Conservation (phyloP, 1,140 invertebrate species). For the Euwallacea similis region DNA sequence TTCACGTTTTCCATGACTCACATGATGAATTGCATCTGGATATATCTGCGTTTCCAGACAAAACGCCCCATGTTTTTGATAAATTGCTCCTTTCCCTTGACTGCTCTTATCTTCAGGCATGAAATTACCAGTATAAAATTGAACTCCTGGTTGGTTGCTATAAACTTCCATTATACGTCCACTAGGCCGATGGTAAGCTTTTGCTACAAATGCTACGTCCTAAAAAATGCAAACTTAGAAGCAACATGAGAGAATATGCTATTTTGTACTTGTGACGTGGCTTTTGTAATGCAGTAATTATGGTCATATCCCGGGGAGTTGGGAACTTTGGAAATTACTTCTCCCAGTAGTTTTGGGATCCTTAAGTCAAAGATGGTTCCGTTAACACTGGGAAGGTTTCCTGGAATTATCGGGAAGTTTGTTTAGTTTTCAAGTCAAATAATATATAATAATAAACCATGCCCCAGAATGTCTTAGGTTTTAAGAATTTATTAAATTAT, state of each 20-base stretch:
- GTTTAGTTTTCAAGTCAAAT: not conserved
- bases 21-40: constrained; percentile 86
- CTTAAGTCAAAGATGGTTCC: constrained; percentile 65
- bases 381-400: constrained; percentile 44
- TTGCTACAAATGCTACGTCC: constrained; percentile 51
- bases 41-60: constrained; percentile 92
- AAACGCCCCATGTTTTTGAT: constrained; percentile 79
- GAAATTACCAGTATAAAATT: constrained; percentile 85
- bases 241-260: not conserved
- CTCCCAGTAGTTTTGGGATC: constrained; percentile 58
- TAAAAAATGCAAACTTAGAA: constrained; percentile 8
- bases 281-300: constrained; percentile 61
- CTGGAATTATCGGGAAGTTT: constrained; percentile 34
- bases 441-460: too few relatives aligned
- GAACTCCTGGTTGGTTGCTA: constrained; percentile 86
- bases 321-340: constrained; percentile 54
- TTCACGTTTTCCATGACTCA: too few relatives aligned
- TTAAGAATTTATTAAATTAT: too few relatives aligned
- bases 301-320: constrained; percentile 71
- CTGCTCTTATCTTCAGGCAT: constrained; percentile 59
- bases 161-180: constrained; percentile 76
- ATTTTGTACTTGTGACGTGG: constrained; percentile 16
- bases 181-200: constrained; percentile 66
- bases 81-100: constrained; percentile 71
- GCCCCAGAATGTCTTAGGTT: too few relatives aligned